These are phyloP conservation scores for Microvelia longipes DNA, from an alignment of 1,140 invertebrate genomes.

Conservation along the genomic window DNA sequence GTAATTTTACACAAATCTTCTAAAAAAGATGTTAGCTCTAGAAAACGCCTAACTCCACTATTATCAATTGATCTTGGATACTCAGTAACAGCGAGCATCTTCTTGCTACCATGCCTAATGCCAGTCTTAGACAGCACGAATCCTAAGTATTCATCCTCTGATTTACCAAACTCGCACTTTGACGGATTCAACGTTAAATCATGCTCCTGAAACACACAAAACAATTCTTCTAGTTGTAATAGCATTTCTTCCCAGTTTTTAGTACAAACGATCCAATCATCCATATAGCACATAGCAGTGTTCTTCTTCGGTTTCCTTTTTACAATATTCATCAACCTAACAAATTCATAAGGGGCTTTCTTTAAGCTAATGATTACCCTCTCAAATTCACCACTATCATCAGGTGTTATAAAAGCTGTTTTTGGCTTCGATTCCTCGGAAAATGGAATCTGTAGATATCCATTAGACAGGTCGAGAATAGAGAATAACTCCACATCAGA, in stretches of 20 bases:
- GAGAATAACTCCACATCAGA: neutral
- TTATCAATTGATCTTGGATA: neutral
- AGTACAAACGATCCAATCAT: neutral
- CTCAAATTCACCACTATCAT: neutral
- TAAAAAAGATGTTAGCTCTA: neutral
- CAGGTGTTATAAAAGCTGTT: neutral
- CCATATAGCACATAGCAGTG: neutral
- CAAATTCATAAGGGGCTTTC: neutral
- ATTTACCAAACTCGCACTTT: neutral
- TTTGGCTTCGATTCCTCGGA: neutral
- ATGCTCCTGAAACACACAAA: neutral
- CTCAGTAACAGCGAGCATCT: neutral
- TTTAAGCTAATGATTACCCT: neutral
- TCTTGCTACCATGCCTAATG: neutral
- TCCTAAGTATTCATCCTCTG: neutral
- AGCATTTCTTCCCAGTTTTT: neutral
- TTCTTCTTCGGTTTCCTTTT: neutral
- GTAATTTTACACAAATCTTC: neutral
- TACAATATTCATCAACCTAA: neutral
- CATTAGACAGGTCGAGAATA: neutral
- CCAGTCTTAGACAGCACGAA: neutral
- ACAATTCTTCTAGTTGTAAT: neutral
- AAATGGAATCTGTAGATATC: neutral
- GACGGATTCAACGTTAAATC: neutral
- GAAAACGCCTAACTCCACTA: neutral